These are phyloP conservation scores for Idaea straminata DNA, from an alignment of 2,888 invertebrate species.

Conservation along the genomic window DNA sequence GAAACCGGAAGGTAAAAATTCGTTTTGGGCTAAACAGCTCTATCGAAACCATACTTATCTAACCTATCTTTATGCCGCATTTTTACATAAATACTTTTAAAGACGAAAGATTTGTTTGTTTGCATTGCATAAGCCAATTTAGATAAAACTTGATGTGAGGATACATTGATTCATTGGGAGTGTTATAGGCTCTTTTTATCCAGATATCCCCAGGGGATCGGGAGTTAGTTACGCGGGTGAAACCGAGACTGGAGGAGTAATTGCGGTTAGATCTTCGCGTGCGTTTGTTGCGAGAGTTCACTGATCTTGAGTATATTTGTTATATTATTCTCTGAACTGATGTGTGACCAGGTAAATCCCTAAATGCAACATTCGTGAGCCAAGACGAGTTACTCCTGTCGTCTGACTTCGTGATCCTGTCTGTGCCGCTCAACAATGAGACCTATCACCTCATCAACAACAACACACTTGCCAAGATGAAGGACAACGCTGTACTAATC, in stretches of 20 bases:
- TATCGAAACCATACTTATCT: not conserved
- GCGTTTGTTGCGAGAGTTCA: not conserved
- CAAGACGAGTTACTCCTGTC: conserved; percentile 85
- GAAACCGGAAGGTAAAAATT: conserved; percentile 80
- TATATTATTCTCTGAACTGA: too few relatives aligned
- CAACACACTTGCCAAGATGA: conserved; percentile 90
- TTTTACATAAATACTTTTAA: too few relatives aligned
- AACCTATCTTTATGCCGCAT: too few relatives aligned
- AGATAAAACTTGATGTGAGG: too few relatives aligned
- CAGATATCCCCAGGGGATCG: too few relatives aligned
- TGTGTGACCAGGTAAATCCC: conserved; percentile 47
- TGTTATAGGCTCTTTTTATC: too few relatives aligned
- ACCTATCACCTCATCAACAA: conserved; percentile 90
- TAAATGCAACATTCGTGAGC: conserved; percentile 83
- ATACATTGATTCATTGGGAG: too few relatives aligned
- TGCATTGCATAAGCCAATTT: too few relatives aligned
- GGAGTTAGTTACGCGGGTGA: too few relatives aligned
- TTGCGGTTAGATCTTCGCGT: not conserved
- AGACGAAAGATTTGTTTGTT: too few relatives aligned
- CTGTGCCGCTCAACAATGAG: conserved; percentile 88
- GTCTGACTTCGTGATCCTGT: conserved; percentile 93
- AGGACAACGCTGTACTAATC: conserved; percentile 90
- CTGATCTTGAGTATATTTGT: too few relatives aligned
- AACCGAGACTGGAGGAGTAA: not conserved
- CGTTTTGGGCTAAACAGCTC: not conserved